A percentile compares a stretch with the other conserved stretches of the same genome.
phyloP scores from a whole-genome alignment of 2,797 vertebrate species.

The Pelobates cultripes region DNA sequence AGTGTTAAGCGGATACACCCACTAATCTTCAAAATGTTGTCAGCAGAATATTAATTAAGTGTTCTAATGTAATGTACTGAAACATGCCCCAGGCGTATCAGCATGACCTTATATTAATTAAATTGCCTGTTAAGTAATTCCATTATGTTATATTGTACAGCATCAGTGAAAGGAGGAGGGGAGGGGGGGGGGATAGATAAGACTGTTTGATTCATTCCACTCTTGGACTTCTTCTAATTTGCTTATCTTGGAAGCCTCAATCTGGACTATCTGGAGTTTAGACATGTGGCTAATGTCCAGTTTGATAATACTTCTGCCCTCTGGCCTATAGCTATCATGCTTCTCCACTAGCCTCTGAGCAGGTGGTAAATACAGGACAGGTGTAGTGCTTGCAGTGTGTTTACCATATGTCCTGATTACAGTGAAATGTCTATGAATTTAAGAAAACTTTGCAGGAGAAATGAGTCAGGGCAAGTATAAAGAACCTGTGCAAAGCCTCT shows the following conservation, averaged over 20 bases:
- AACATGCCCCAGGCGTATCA: no score
- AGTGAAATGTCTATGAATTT: constrained; percentile 60
- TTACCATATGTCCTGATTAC: constrained; percentile 70
- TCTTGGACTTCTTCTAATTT: constrained; percentile 61
- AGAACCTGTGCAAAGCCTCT: constrained; percentile 25
- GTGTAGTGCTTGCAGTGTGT: constrained; percentile 76
- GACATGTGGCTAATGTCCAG: constrained; percentile 65
- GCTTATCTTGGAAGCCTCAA: constrained; percentile 63
- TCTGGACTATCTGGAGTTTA: constrained; percentile 55
- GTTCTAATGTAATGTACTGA: no score
- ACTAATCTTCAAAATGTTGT: no score
- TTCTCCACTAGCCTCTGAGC: constrained; percentile 65
- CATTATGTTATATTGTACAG: not conserved
- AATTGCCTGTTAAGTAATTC: not conserved
- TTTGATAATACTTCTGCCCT: constrained; percentile 70
- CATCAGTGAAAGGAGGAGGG: not conserved
- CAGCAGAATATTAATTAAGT: no score
- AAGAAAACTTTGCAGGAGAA: constrained; percentile 66
- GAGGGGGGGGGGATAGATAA: constrained; percentile 1
- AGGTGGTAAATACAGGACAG: constrained; percentile 83
- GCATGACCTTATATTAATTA: not conserved
- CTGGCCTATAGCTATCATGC: constrained; percentile 59
- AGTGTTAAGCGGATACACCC: no score
- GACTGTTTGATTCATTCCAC: constrained; percentile 12
- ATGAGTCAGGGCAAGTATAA: constrained; percentile 65